These are phyloP conservation scores for Rhadina sibilatrix DNA, from an alignment of 2,113 vertebrate species.

Conservation along the genomic window DNA sequence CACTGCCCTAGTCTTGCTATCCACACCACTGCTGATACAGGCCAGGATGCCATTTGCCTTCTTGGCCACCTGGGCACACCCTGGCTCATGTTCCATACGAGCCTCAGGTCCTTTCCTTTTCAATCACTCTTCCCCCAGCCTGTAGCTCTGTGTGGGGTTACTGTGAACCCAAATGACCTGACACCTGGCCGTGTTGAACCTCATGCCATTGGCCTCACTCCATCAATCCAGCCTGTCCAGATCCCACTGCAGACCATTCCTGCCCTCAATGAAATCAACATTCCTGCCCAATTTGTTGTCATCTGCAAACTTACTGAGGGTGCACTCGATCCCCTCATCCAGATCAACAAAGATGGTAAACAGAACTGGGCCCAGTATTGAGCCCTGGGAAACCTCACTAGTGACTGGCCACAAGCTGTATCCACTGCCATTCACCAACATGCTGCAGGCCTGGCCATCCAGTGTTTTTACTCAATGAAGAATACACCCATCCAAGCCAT, in stretches of 20 bases:
- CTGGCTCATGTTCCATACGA: neutral
- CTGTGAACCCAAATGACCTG: neutral
- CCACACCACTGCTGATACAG: neutral
- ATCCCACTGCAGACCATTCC: neutral
- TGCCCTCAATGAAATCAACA: neutral
- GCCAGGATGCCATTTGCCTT: neutral
- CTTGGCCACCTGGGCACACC: neutral
- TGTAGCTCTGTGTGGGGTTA: fast-evolving
- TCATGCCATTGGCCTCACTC: neutral
- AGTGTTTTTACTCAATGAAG: neutral
- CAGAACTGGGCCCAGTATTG: neutral
- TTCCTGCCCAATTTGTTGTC: neutral
- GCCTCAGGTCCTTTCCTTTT: neutral
- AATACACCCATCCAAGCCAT: neutral
- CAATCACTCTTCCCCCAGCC: neutral
- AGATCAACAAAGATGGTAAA: neutral
- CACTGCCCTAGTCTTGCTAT: neutral
- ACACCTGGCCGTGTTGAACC: neutral
- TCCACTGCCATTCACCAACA: neutral
- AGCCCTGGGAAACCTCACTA: neutral
- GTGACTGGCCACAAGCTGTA: fast-evolving
- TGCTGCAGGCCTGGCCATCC: neutral
- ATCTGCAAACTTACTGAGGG: neutral
- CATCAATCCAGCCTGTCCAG: neutral
- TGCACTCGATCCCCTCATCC: fast-evolving